These are phyloP conservation scores for Eilema depressum DNA, from an alignment of 2,888 invertebrate species.

Conservation along the genomic window DNA sequence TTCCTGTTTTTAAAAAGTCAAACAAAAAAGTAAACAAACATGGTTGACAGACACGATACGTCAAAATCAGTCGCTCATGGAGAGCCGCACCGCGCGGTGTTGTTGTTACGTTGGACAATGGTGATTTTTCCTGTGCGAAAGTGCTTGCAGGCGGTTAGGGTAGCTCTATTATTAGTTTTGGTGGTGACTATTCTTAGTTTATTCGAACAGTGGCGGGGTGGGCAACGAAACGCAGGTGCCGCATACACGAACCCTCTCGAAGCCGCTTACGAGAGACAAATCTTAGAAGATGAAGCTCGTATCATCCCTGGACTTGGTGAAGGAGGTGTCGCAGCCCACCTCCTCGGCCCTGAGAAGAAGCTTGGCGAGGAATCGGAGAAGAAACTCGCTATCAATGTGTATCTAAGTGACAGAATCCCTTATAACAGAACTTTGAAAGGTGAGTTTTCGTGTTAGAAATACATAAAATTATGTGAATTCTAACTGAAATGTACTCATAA, in stretches of 20 bases:
- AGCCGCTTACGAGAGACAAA: conserved; percentile 79
- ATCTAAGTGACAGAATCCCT: conserved; percentile 95
- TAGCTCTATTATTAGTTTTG: conserved; percentile 66
- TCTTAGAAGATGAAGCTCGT: conserved; percentile 88
- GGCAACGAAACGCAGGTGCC: conserved; percentile 66
- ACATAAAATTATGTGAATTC: neutral
- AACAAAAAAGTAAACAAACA: conserved; percentile 73
- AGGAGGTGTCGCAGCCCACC: conserved; percentile 88
- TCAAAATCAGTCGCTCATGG: conserved; percentile 67
- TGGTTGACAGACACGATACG: conserved; percentile 55
- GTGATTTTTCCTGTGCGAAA: conserved; percentile 77
- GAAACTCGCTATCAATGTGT: conserved; percentile 95
- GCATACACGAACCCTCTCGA: conserved; percentile 58
- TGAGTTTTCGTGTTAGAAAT: conserved; percentile 45
- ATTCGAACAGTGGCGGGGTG: conserved; percentile 81
- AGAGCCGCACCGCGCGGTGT: conserved; percentile 53
- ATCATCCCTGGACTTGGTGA: conserved; percentile 91
- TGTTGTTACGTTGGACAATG: conserved; percentile 58
- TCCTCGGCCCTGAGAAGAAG: conserved; percentile 89
- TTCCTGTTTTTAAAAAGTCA: conserved; percentile 75
- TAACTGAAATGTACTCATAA: conserved; percentile 17
- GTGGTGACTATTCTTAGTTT: conserved; percentile 71
- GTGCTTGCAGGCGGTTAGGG: conserved; percentile 74
- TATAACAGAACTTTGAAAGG: conserved; percentile 93
- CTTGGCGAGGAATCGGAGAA: conserved; percentile 91